These are phyloP conservation scores for Drosophila nigritarsus DNA, from an alignment of 2,888 invertebrate species.

Conservation along the genomic window DNA sequence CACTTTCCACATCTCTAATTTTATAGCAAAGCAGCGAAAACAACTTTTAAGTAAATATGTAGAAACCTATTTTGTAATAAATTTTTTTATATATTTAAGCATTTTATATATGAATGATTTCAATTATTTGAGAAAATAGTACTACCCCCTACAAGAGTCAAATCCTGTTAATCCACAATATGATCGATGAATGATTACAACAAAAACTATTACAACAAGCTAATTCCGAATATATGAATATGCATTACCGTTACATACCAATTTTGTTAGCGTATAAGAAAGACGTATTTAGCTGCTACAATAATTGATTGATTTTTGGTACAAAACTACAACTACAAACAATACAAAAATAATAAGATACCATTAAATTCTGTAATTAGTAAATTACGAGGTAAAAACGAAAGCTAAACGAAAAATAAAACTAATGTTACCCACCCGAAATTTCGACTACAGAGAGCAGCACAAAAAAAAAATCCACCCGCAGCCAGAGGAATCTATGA, in stretches of 20 bases:
- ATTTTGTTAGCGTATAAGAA: slow-evolving; percentile 71
- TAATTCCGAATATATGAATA: slow-evolving; percentile 14
- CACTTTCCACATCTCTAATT: slow-evolving; percentile 54
- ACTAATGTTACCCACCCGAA: slow-evolving; percentile 72
- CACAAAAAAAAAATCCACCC: slow-evolving; percentile 10
- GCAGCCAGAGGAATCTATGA: slow-evolving; percentile 17
- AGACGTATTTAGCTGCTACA: slow-evolving; percentile 60
- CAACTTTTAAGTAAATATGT: slow-evolving; percentile 54
- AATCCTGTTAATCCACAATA: slow-evolving; percentile 16
- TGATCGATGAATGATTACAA: slow-evolving; percentile 23
- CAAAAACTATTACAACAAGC: slow-evolving; percentile 18
- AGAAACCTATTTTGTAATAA: slow-evolving; percentile 67
- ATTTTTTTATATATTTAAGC: slow-evolving; percentile 64
- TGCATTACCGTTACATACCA: slow-evolving; percentile 38
- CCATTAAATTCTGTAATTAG: slow-evolving; percentile 60
- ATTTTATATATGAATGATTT: slow-evolving; percentile 50
- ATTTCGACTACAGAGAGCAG: slow-evolving; percentile 48
- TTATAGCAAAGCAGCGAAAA: slow-evolving; percentile 48
- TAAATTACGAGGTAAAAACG: slow-evolving; percentile 47
- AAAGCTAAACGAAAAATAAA: slow-evolving; percentile 61
- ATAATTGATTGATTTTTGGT: slow-evolving; percentile 44
- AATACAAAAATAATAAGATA: slow-evolving; percentile 27
- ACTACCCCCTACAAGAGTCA: slow-evolving; percentile 9
- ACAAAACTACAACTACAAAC: slow-evolving; percentile 29
- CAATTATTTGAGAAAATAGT: slow-evolving; percentile 19